Percentiles rank a stretch among this genome's conserved stretches.
These are phyloP conservation scores for Epinephelus awoara DNA, from an alignment of 2,797 vertebrate genomes.

Conservation along the genomic window DNA sequence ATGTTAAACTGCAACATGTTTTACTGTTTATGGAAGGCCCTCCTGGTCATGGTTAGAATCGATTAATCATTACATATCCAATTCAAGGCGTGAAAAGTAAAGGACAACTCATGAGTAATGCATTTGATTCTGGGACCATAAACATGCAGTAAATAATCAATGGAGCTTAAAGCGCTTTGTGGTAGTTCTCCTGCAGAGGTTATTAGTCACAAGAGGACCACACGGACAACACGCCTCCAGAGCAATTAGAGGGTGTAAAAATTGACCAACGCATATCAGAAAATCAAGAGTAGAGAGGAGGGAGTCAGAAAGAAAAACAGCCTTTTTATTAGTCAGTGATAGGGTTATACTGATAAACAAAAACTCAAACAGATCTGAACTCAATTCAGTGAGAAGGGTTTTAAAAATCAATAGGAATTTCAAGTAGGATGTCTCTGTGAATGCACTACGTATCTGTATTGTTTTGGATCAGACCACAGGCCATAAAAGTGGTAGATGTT, in stretches of 20 bases:
- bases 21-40: slow-evolving; percentile 2
- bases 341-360: not conserved
- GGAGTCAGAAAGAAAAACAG: not conserved
- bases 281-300: not conserved
- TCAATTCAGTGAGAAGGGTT: not conserved
- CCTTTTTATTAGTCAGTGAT: not conserved
- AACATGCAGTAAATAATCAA: slow-evolving; percentile 11
- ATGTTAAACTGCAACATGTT: slow-evolving; percentile 6
- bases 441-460: not conserved
- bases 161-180: not conserved
- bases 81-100: slow-evolving; percentile 13
- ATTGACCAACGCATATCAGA: not conserved
- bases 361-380: not conserved
- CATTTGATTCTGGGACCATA: slow-evolving; percentile 17
- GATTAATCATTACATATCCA: slow-evolving; percentile 7
- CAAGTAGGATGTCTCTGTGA: not conserved
- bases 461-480: not conserved
- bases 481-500: not conserved
- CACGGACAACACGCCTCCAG: slow-evolving; percentile 2
- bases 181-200: slow-evolving; percentile 15
- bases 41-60: not conserved
- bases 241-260: slow-evolving; percentile 22
- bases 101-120: slow-evolving; percentile 5
- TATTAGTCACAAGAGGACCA: slow-evolving; percentile 15
- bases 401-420: slow-evolving; percentile 3